Base-by-base conservation (phyloP, 2,888 invertebrate species). In the Clivina fossor region DNA sequence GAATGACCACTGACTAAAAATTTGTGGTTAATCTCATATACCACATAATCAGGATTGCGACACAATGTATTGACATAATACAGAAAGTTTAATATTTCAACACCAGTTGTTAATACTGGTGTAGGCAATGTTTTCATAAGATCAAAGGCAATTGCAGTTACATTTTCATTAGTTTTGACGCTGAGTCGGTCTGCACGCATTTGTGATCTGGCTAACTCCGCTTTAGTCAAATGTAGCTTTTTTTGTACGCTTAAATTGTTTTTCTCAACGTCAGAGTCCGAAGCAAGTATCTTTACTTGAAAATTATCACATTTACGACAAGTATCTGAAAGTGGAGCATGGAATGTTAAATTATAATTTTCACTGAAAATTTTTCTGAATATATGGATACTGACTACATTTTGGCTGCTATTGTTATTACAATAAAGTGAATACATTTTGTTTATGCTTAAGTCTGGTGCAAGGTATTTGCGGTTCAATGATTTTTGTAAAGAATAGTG, bases 121-220 rank as follows among this genome's bases (percentile, higher is more conserved):
- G 64, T 64, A n/a, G 65, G 63, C 46, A 64, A 49, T 37, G 64
- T 64, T 51, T 64, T 65, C 62, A n/a, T n/a, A 32, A n/a, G 4
- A 32, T 4, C n/a, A n/a, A 7, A 32, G n/a, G 32, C 32, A 32
- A 32, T 32, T 32, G 32, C 32, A n/a, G 32, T 32, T 32, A 32
- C 32, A 4, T 32, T 7, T 32, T 32, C 32, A 32, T 32, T 32
- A 32, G 32, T 32, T 32, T 32, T 32, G 32, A 13, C 32, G 32
- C 13, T 32, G 32, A 32, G 32, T 32, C 32, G 32, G 32, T 32
- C 32, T 32, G 32, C 32, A 32, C 32, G n/a, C 9, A 32, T 32
- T 32, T 32, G 32, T 32, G 32, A 32, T 32, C 32, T 32, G 5
- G 32, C 32, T 32, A 32, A 32, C 32, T 32, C 32, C 32, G 32